These are phyloP conservation scores for Menura novaehollandiae DNA, from an alignment of 2,113 vertebrate species.

Conservation along the genomic window DNA sequence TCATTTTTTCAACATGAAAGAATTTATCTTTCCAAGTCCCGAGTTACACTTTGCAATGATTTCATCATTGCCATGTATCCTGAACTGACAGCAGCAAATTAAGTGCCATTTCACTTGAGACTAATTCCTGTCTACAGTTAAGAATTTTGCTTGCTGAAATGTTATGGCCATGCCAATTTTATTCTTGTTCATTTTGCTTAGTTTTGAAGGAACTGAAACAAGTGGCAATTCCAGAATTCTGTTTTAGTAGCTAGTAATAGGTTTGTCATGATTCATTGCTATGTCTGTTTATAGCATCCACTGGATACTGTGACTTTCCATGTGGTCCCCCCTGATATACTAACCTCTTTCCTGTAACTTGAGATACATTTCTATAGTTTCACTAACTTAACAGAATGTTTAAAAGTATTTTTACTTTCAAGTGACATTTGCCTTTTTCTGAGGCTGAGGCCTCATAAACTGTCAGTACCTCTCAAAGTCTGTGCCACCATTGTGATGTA, in stretches of 20 bases:
- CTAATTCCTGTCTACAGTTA: constrained; percentile 7
- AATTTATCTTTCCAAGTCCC: constrained; percentile 3
- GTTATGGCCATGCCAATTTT: not conserved
- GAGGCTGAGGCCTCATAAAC: not conserved
- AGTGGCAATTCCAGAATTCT: not conserved
- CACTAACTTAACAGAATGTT: not conserved
- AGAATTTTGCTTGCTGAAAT: not conserved
- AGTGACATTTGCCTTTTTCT: not conserved
- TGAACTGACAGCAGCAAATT: not conserved
- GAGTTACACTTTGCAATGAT: not conserved
- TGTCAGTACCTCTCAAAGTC: not conserved
- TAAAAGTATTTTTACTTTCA: not conserved
- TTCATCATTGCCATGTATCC: constrained; percentile 9
- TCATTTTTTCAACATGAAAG: not conserved
- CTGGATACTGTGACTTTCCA: not conserved
- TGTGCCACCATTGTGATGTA: not conserved
- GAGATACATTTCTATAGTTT: not conserved
- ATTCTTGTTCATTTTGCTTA: constrained; percentile 7
- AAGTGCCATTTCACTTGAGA: constrained; percentile 15
- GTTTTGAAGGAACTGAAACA: not conserved
- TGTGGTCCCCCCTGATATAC: not conserved
- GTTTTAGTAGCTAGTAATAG: not conserved
- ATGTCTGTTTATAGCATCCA: not conserved
- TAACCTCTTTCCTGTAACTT: not conserved
- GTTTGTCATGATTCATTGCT: not conserved